These are phyloP conservation scores for Ptychochromis oligacanthus DNA, from an alignment of 2,113 vertebrate species.

Conservation along the genomic window DNA sequence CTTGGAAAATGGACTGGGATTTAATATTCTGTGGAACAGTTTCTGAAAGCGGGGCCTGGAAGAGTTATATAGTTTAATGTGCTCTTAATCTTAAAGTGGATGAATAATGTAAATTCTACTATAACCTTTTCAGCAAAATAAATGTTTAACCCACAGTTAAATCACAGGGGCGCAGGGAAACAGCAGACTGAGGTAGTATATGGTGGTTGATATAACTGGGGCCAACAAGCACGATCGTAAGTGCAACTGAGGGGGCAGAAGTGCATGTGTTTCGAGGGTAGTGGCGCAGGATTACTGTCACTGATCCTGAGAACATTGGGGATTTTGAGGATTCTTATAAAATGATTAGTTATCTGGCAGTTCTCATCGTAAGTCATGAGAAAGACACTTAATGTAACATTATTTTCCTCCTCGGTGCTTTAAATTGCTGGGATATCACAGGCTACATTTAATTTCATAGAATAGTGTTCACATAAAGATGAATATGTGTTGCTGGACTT, in stretches of 20 bases:
- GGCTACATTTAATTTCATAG: not conserved
- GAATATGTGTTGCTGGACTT: not conserved
- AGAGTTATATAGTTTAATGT: conserved; percentile 58
- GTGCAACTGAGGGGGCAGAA: not conserved
- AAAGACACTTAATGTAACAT: not conserved
- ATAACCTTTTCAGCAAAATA: conserved; percentile 57
- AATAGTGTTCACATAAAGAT: not conserved
- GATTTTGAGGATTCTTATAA: not conserved
- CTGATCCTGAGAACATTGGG: not conserved
- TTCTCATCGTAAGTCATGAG: conserved; percentile 22
- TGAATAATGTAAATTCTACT: conserved; percentile 68
- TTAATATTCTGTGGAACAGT: conserved; percentile 31
- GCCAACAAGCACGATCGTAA: conserved; percentile 41
- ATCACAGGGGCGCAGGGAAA: conserved; percentile 40
- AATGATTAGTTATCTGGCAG: not conserved
- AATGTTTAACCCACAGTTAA: conserved; percentile 64
- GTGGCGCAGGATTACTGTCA: not conserved
- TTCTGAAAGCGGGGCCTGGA: conserved; percentile 17
- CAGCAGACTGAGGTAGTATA: not conserved
- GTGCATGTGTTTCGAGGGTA: not conserved
- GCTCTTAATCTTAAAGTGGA: conserved; percentile 56
- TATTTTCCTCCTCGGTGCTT: not conserved
- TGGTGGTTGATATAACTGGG: conserved; percentile 21
- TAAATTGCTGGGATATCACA: not conserved
- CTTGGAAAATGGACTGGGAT: conserved; percentile 24